A percentile compares a stretch with the other conserved stretches of the same genome.
Evolutionary conservation across 2,113 vertebrate genomes (phyloP).

Genomic region (Petrocephalus zakoni): DNA sequence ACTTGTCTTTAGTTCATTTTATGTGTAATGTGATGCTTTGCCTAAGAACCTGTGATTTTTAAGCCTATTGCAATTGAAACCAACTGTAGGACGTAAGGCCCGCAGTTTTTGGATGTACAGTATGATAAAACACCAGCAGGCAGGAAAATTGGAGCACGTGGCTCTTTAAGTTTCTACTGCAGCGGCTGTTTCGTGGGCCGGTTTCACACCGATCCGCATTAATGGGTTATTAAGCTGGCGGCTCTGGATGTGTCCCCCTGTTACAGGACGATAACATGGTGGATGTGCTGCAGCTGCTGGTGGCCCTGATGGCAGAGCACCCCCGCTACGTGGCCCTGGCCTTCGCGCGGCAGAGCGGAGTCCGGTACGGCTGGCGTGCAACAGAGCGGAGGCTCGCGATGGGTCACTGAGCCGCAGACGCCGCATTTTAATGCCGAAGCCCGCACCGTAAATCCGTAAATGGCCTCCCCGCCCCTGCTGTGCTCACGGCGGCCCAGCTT

Average conservation of each 20-base stretch:
- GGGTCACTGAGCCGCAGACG: background rate
- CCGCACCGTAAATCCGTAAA: background rate
- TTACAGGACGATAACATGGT: constrained; percentile 93
- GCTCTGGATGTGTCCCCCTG: background rate
- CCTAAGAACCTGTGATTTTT: background rate
- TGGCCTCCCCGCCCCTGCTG: background rate
- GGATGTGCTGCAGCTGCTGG: constrained; percentile 92
- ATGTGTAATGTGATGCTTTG: background rate
- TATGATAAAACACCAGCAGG: too few species aligned
- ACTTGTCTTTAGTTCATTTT: background rate
- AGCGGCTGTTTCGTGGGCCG: background rate
- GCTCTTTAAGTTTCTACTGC: background rate
- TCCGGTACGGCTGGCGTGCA: constrained; percentile 62
- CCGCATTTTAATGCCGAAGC: too few species aligned
- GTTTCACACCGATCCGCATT: background rate
- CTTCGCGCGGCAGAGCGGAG: constrained; percentile 92
- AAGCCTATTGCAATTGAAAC: background rate
- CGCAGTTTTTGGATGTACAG: background rate
- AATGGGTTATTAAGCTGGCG: background rate
- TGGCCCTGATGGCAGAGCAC: constrained; percentile 95
- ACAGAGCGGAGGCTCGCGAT: background rate
- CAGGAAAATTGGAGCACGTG: background rate
- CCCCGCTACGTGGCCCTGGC: constrained; percentile 86
- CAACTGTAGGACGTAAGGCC: background rate
- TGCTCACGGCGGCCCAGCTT: background rate